Conservation (phyloP, 2,113 vertebrate genomes). For the Struthidea cinerea region DNA sequence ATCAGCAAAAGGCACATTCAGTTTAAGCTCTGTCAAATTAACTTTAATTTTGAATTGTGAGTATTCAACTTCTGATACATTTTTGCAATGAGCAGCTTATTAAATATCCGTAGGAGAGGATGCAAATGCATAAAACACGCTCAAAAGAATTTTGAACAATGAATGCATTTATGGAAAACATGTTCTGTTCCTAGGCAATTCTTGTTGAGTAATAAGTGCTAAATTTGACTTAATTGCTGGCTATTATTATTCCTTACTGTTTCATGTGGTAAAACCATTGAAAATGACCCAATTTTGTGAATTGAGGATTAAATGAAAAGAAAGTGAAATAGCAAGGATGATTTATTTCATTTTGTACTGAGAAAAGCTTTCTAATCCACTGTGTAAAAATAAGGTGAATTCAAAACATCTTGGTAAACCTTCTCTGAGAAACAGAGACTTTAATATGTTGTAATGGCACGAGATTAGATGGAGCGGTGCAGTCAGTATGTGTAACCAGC, state of each 20-base stretch:
- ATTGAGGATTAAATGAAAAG: slow-evolving; percentile 4
- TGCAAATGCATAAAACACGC: background rate
- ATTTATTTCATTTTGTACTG: background rate
- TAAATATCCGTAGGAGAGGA: slow-evolving; percentile 14
- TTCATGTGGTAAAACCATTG: slow-evolving; percentile 35
- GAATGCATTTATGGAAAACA: slow-evolving; percentile 39
- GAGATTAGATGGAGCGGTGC: background rate
- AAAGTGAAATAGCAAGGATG: background rate
- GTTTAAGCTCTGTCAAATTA: background rate
- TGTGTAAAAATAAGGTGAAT: background rate
- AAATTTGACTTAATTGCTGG: slow-evolving; percentile 54
- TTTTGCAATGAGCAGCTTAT: background rate
- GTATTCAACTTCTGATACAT: background rate
- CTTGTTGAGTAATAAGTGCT: slow-evolving; percentile 53
- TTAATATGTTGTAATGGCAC: background rate
- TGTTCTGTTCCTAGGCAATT: slow-evolving; percentile 58
- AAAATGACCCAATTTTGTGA: slow-evolving; percentile 49
- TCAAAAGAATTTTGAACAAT: slow-evolving; percentile 34
- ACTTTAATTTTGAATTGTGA: slow-evolving; percentile 12
- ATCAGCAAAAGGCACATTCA: background rate
- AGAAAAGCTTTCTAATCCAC: background rate
- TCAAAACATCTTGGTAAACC: background rate
- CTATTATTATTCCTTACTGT: slow-evolving; percentile 47
- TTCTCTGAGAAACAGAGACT: background rate
- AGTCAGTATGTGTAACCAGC: background rate